phyloP scores from a whole-genome alignment of 2,113 vertebrate species.

The Corythaeola cristata region DNA sequence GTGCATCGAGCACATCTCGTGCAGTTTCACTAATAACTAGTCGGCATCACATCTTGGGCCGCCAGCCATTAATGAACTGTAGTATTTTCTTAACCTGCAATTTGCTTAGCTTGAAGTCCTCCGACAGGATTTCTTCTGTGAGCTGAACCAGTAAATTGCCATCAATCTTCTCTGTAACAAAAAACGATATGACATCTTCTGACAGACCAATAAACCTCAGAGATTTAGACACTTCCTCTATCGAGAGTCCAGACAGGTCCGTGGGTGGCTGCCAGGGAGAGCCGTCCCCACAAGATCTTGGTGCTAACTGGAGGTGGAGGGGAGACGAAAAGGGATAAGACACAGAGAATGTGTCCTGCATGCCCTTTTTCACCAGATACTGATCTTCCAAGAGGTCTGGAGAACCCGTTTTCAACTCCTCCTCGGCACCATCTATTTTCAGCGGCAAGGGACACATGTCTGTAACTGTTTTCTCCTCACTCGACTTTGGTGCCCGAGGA shows the following conservation, averaged over 20 bases:
- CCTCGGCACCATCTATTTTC: conserved; percentile 77
- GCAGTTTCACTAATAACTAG: conserved; percentile 31
- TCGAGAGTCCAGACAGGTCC: conserved; percentile 87
- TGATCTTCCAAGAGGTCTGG: conserved; percentile 75
- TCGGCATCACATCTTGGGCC: conserved; percentile 86
- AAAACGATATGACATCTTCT: conserved; percentile 88
- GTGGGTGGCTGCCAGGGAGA: conserved; percentile 90
- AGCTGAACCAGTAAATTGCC: conserved; percentile 95
- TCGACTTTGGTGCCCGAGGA: conserved; percentile 85
- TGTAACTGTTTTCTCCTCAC: conserved; percentile 67
- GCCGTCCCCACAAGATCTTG: conserved; percentile 81
- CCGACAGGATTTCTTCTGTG: conserved; percentile 93
- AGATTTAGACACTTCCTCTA: conserved; percentile 93
- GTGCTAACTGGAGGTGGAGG: conserved; percentile 71
- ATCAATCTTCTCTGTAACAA: conserved; percentile 94
- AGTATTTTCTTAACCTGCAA: conserved; percentile 97
- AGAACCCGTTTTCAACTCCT: conserved; percentile 69
- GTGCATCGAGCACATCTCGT: not conserved
- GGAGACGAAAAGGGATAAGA: conserved; percentile 76
- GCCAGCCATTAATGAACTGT: conserved; percentile 97
- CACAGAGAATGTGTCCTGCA: conserved; percentile 75
- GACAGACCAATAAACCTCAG: conserved; percentile 93
- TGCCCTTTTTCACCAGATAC: conserved; percentile 73
- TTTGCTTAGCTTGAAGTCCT: conserved; percentile 97
- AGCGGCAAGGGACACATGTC: conserved; percentile 73